These are phyloP conservation scores for Mechanitis mazaeus DNA, from an alignment of 2,888 invertebrate genomes.

Conservation along the genomic window DNA sequence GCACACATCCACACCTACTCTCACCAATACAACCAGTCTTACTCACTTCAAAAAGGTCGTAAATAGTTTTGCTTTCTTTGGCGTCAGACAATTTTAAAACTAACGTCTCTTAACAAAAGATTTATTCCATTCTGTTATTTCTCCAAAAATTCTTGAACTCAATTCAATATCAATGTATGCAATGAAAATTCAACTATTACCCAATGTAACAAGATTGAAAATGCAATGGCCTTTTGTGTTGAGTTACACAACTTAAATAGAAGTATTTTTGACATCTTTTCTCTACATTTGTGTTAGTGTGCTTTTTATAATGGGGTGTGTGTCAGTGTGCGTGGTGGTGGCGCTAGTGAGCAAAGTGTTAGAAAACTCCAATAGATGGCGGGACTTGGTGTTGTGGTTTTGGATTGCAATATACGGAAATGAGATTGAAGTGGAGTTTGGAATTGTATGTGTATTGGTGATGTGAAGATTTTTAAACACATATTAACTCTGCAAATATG, in stretches of 20 bases:
- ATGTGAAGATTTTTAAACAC: neutral
- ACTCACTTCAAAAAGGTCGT: slow-evolving; percentile 33
- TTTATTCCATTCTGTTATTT: slow-evolving; percentile 27
- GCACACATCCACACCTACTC: slow-evolving; percentile 41
- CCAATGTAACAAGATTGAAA: neutral
- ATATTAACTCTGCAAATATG: too few species aligned
- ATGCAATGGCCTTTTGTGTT: slow-evolving; percentile 18
- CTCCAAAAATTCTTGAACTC: slow-evolving; percentile 14
- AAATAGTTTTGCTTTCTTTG: slow-evolving; percentile 30
- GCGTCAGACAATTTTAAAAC: slow-evolving; percentile 32
- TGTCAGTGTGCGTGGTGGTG: slow-evolving; percentile 39
- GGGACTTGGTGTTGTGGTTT: slow-evolving; percentile 31
- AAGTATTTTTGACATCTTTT: slow-evolving; percentile 60
- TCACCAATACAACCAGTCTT: slow-evolving; percentile 34
- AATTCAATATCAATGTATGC: neutral
- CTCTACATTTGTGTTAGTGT: slow-evolving; percentile 40
- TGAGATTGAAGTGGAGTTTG: neutral
- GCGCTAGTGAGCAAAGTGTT: slow-evolving; percentile 61
- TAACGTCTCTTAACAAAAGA: slow-evolving; percentile 10
- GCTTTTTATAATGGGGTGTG: slow-evolving; percentile 24
- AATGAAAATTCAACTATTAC: slow-evolving; percentile 29
- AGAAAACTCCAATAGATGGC: slow-evolving; percentile 54
- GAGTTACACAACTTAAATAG: slow-evolving; percentile 33
- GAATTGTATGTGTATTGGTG: neutral
- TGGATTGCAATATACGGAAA: slow-evolving; percentile 7